phyloP scores from a whole-genome alignment of 1,140 invertebrate species.

The Kradibia gibbosae region DNA sequence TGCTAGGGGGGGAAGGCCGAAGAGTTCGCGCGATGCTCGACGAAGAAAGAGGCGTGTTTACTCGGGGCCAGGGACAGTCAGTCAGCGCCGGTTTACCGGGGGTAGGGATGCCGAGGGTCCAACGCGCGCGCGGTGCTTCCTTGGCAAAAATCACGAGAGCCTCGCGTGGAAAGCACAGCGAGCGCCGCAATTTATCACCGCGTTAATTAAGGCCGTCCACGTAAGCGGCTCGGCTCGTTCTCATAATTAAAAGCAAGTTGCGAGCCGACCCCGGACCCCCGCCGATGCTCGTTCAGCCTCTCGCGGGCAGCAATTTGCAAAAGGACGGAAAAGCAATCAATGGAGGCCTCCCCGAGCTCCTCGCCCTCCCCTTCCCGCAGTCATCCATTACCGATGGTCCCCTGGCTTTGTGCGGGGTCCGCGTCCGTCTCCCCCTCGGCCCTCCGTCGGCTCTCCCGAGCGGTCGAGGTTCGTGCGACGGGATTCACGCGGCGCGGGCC shows the following conservation, averaged over 20 bases:
- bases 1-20: no score
- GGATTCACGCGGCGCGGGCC: slow-evolving; percentile 66
- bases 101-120: not conserved
- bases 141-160: not conserved
- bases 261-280: not conserved
- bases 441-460: not conserved
- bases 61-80: not conserved
- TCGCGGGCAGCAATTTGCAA: slow-evolving; percentile 33
- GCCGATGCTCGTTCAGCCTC: not conserved
- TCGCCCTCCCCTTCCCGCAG: not conserved
- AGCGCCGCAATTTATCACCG: slow-evolving; percentile 30
- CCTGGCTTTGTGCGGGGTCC: not conserved
- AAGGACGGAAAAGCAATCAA: slow-evolving; percentile 46
- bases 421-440: not conserved
- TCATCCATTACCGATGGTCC: slow-evolving; percentile 13
- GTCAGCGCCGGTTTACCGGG: no score
- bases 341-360: slow-evolving; percentile 11
- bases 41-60: no score
- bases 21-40: no score
- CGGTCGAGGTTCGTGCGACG: no score
- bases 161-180: not conserved
- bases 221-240: slow-evolving; percentile 34
- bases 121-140: not conserved
- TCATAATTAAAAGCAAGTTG: slow-evolving; percentile 44
- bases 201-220: slow-evolving; percentile 40